phyloP scores from a whole-genome alignment of 2,113 vertebrate genomes.

The Takifugu bimaculatus region DNA sequence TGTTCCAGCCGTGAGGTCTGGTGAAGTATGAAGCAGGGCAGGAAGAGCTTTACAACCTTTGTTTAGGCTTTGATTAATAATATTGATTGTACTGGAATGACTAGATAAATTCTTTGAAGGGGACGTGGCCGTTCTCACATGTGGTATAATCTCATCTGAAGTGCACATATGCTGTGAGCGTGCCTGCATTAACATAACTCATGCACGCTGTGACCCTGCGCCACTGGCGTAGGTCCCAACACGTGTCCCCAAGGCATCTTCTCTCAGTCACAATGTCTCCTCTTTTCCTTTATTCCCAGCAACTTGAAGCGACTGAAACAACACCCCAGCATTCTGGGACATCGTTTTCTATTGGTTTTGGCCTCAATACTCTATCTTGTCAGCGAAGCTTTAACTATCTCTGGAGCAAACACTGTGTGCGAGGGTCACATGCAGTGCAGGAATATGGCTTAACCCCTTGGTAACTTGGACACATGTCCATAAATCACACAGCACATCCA shows the following conservation, averaged over 20 bases:
- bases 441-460: slow-evolving; percentile 24
- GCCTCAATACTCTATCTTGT: slow-evolving; percentile 38
- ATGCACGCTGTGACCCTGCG: slow-evolving; percentile 1
- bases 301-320: slow-evolving; percentile 31
- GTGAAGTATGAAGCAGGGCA: too few species aligned
- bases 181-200: slow-evolving; percentile 17
- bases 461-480: slow-evolving; percentile 22
- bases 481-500: slow-evolving; percentile 3
- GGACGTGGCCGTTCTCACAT: background rate
- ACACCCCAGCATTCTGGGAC: slow-evolving; percentile 15
- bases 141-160: background rate
- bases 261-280: slow-evolving; percentile 37
- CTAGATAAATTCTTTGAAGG: too few species aligned
- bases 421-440: slow-evolving; percentile 25
- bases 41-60: background rate
- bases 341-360: slow-evolving; percentile 48
- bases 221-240: slow-evolving; percentile 30
- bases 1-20: too few species aligned
- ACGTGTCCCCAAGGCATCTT: slow-evolving; percentile 34
- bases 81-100: background rate
- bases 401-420: slow-evolving; percentile 15
- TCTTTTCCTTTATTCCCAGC: slow-evolving; percentile 50
- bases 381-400: slow-evolving; percentile 39
- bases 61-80: background rate
- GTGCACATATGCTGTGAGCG: slow-evolving; percentile 10